Percentiles rank a stretch among this genome's conserved stretches.
These are phyloP conservation scores for Trogon melanurus DNA, from an alignment of 2,113 vertebrate genomes.

Conservation along the genomic window DNA sequence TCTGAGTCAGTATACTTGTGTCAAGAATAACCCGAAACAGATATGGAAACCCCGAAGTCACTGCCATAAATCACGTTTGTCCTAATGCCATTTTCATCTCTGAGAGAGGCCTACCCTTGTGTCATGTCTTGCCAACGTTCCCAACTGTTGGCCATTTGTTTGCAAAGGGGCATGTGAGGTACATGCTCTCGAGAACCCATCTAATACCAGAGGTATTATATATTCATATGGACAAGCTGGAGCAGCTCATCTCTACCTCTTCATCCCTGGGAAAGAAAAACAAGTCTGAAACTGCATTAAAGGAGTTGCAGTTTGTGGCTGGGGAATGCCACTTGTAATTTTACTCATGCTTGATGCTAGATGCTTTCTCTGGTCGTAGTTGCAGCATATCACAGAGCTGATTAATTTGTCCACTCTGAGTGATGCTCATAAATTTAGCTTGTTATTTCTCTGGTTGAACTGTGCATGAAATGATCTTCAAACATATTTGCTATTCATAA, in stretches of 20 bases:
- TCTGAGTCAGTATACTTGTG: background rate
- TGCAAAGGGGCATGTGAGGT: background rate
- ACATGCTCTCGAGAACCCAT: accelerated
- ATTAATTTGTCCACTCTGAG: slow-evolving; percentile 37
- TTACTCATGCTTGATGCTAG: background rate
- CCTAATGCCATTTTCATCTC: slow-evolving; percentile 11
- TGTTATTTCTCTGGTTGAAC: slow-evolving; percentile 27
- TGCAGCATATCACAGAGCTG: background rate
- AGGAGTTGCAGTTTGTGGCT: background rate
- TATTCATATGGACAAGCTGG: background rate
- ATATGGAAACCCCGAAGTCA: background rate
- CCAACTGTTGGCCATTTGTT: background rate
- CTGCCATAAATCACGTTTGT: background rate
- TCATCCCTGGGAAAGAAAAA: background rate
- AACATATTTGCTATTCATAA: slow-evolving; percentile 20
- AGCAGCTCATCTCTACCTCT: background rate
- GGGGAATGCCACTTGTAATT: background rate
- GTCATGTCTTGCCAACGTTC: background rate
- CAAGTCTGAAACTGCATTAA: background rate
- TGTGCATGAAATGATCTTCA: slow-evolving; percentile 37
- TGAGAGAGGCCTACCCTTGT: background rate
- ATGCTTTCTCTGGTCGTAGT: background rate
- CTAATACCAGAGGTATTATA: background rate
- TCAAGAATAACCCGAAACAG: slow-evolving; percentile 27
- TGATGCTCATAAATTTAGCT: slow-evolving; percentile 31